Evolutionary conservation across 1,140 invertebrate species (phyloP), one percentile per base, ranked within the genome.

Genomic region (Aphis craccivora): DNA sequence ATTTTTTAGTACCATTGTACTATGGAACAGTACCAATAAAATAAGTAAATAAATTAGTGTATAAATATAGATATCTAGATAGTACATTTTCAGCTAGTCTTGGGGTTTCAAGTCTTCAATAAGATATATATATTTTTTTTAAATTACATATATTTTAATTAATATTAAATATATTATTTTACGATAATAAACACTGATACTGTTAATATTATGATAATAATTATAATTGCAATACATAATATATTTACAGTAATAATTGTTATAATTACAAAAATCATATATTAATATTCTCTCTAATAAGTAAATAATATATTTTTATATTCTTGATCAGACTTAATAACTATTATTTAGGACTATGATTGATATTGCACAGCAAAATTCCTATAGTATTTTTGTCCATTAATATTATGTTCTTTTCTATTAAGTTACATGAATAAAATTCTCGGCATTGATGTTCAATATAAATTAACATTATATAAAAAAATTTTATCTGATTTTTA

Each of bases 261-360:
- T 76, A 91, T 60, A 60, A 60, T 60, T 55, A 89, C 67, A 55
- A 90, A 67, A 67, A 67, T n/a, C 30, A 76, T 76, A 76, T 35
- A 76, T 76, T 76, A 76, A 76, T 76, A 76, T 76, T 76, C 30
- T 76, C 30, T 30, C 60, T 76, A 76, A 76, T n/a, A 76, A 35
- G n/a, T 76, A n/a, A 35, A 76, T 91, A 40, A 67, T 67, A 76
- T 43, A 90, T 67, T 76, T 25, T 37, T 89, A 30, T 40, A n/a
- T 76, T 91, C 48, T 51, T 90, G 89, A 81, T 92, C 91, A 92
- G n/a, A 92, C 91, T 92, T 92, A 92, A 92, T 14, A 67, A 48
- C 67, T 83, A 67, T 45, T 37, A 89, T n/a, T 7, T 81, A 51
- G n/a, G 67, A 53, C 40, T 91, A 91, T 92, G 45, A 92, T 81